Percentiles rank a stretch among this genome's conserved stretches.
Conservation (phyloP, 2,113 vertebrate species). For the Lates calcarifer region DNA sequence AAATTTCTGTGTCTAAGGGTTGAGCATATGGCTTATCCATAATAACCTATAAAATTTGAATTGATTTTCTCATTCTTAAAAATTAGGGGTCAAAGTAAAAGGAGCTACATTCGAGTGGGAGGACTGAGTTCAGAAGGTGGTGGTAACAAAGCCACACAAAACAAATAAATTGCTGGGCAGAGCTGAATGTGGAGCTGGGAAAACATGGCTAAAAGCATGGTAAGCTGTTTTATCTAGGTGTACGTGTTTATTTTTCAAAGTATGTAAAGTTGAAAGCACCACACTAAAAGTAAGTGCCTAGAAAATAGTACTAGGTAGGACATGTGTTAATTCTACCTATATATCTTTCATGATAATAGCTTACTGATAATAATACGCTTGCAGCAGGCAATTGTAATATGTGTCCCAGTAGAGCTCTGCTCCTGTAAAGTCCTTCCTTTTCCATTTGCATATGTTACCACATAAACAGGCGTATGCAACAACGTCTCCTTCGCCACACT, state of each 20-base stretch:
- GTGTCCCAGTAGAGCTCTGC: background rate
- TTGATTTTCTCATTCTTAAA: background rate
- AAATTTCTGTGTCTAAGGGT: background rate
- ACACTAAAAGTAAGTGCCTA: background rate
- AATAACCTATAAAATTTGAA: background rate
- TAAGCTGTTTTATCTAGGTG: background rate
- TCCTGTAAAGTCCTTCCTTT: background rate
- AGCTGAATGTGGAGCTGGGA: background rate
- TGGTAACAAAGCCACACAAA: background rate
- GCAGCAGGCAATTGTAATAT: background rate
- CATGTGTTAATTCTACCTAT: background rate
- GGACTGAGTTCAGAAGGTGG: background rate
- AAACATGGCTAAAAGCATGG: background rate
- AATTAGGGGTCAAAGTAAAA: background rate
- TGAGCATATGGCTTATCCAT: background rate
- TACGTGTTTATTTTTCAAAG: background rate
- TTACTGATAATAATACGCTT: background rate
- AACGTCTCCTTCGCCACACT: background rate
- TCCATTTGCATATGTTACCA: slow-evolving; percentile 1
- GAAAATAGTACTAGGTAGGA: background rate
- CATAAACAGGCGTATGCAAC: background rate
- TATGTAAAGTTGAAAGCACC: background rate
- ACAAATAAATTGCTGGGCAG: background rate
- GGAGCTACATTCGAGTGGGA: background rate
- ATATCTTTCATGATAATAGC: background rate